Percentiles rank a stretch among this genome's conserved stretches.
phyloP scores from a whole-genome alignment of 2,113 vertebrate species.

The Cariama cristata region DNA sequence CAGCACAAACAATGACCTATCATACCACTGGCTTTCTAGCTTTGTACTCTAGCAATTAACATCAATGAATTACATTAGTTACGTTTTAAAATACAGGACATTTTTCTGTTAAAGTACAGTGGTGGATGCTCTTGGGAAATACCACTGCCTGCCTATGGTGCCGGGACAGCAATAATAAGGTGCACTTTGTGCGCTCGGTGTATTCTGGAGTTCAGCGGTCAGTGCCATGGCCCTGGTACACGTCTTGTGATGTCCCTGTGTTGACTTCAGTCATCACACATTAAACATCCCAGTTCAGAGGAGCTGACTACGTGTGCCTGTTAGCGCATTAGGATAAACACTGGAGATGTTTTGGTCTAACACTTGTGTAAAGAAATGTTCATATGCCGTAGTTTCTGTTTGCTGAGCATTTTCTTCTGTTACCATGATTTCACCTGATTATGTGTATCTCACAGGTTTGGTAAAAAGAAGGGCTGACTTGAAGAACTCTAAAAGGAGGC shows the following conservation, averaged over 20 bases:
- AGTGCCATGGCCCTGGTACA: background rate
- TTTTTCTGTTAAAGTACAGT: background rate
- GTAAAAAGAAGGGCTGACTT: background rate
- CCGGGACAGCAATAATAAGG: background rate
- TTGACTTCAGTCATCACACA: background rate
- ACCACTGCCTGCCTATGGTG: background rate
- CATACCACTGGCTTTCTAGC: background rate
- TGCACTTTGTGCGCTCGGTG: background rate
- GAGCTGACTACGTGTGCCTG: background rate
- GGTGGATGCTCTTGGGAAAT: background rate
- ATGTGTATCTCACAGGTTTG: background rate
- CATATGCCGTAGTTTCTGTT: rapidly evolving
- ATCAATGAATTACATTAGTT: background rate
- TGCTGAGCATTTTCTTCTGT: background rate
- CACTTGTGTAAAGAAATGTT: background rate
- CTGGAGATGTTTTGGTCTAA: background rate
- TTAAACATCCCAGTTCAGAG: background rate
- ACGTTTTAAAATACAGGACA: background rate
- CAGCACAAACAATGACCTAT: background rate
- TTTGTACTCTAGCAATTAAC: background rate
- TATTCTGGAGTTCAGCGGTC: background rate
- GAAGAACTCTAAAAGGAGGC: background rate
- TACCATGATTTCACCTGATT: background rate
- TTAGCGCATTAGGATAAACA: background rate
- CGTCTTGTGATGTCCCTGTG: background rate